These are phyloP conservation scores for Anoplopoma fimbria DNA, from an alignment of 2,113 vertebrate species.

Conservation along the genomic window DNA sequence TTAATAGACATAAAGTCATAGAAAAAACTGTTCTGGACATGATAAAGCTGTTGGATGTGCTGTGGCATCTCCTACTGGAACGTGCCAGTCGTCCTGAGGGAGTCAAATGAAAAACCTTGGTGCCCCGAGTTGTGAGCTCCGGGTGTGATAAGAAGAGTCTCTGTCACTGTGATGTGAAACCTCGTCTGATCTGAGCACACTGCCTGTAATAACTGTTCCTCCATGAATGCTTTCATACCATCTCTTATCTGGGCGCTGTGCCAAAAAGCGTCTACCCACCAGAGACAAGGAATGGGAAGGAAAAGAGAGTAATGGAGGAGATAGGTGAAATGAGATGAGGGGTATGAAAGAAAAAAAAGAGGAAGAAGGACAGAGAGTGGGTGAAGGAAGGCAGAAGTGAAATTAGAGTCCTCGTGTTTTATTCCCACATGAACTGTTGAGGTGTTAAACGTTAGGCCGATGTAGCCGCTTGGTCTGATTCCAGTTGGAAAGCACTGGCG, in stretches of 20 bases:
- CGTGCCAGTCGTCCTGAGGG: conserved; percentile 8
- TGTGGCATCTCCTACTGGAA: neutral
- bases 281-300: conserved; percentile 57
- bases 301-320: conserved; percentile 47
- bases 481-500: conserved; percentile 55
- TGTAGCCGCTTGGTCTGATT: conserved; percentile 60
- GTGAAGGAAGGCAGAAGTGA: conserved; percentile 49
- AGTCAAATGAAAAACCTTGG: conserved; percentile 21
- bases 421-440: conserved; percentile 68
- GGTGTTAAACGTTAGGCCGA: conserved; percentile 69
- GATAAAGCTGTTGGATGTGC: conserved; percentile 24
- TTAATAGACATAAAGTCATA: neutral
- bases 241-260: conserved; percentile 76
- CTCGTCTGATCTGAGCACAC: conserved; percentile 71
- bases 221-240: conserved; percentile 66
- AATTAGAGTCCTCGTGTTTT: conserved; percentile 60
- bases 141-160: conserved; percentile 53
- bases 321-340: conserved; percentile 33
- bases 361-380: conserved; percentile 49
- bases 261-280: conserved; percentile 78
- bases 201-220: conserved; percentile 73
- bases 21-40: conserved; percentile 31
- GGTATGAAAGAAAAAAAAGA: conserved; percentile 35
- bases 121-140: conserved; percentile 44
- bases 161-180: conserved; percentile 69